Base-by-base conservation (phyloP, 1,140 invertebrate species). In the Drosophila simulans region DNA sequence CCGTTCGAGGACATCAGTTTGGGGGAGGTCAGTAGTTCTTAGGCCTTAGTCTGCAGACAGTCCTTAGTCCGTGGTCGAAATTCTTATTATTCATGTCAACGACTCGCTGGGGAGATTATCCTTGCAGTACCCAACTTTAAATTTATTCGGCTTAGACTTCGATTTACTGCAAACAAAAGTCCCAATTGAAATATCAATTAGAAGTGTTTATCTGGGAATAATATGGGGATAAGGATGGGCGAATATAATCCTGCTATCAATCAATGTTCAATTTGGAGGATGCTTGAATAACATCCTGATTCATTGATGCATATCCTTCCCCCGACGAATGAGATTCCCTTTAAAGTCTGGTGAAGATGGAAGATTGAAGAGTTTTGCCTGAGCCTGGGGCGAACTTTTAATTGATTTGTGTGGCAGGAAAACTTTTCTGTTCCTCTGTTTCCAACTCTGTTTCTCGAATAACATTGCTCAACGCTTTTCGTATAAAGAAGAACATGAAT, bases 361-460 rank as follows among this genome's bases (percentile, higher is more conserved):
- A 54, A 58, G 71, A 65, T 66, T 65, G 54, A 63, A 46, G 72
- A 70, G 57, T 42, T 52, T 46, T 22, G 39, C 42, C 17, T 42
- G 20, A 68, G 53, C 35, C 45, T 31, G 53, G 68, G 68, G 53
- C 52, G 53, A 77, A 77, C 64, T 77, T 77, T 77, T 77, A 77
- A 77, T 77, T 77, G 75, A 77, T 77, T 77, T 78, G 65, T 70
- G 57, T 77, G 65, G 56, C 51, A 46, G 73, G 43, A 31, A 70
- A 77, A 70, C 52, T 70, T 77, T 77, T 35, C 13, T 12, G 25
- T 25, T 11, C 1, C 37, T 11, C 11, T 20, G 8, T 15, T 35
- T 39, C 11, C 25, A 12, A 17, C n/a, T 55, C 8, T 57, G 40
- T 68, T 40, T 34, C 37, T 48, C 37, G 13, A 53, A 37, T 12